Evolutionary conservation across 2,888 invertebrate species (phyloP).

Genomic region (Ommatoiulus sabulosus): DNA sequence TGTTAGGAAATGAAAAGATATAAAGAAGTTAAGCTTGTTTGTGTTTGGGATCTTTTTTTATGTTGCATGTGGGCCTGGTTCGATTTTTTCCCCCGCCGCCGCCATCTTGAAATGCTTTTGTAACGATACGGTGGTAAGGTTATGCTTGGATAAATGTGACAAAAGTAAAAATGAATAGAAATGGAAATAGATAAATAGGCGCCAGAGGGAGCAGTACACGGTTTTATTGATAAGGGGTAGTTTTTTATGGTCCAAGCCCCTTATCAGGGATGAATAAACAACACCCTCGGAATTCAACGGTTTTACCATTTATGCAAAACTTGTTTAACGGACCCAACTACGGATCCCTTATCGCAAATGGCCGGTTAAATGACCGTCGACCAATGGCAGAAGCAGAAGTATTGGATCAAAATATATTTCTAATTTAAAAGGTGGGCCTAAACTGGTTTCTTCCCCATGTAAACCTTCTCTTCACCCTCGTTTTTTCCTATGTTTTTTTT

Average conservation of each 20-base stretch:
- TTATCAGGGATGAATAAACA: conserved; percentile 34
- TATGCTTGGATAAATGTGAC: conserved; percentile 21
- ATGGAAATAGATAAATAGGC: conserved; percentile 34
- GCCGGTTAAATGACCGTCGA: not conserved
- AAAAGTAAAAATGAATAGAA: conserved; percentile 23
- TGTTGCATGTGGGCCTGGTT: not conserved
- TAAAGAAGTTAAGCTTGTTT: conserved; percentile 34
- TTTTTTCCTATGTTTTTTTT: not conserved
- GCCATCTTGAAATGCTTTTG: conserved; percentile 28
- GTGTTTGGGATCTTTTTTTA: conserved; percentile 18
- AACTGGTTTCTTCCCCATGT: not conserved
- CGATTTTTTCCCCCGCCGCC: not conserved
- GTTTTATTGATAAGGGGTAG: not conserved
- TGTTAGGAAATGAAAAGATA: not conserved
- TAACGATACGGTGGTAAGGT: not conserved
- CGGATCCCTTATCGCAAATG: not conserved
- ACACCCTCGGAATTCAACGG: conserved; percentile 27
- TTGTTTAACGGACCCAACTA: not conserved
- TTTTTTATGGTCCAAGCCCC: conserved; percentile 28
- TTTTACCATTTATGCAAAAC: not conserved
- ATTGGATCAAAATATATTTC: not conserved
- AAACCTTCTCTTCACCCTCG: not conserved
- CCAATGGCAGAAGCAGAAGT: conserved; percentile 14
- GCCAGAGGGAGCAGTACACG: not conserved
- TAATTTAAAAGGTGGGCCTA: conserved; percentile 28